Evolutionary conservation across 1,140 invertebrate genomes (phyloP), one percentile per base, ranked within the genome.

Genomic region (Pygmarrhopalites habei): DNA sequence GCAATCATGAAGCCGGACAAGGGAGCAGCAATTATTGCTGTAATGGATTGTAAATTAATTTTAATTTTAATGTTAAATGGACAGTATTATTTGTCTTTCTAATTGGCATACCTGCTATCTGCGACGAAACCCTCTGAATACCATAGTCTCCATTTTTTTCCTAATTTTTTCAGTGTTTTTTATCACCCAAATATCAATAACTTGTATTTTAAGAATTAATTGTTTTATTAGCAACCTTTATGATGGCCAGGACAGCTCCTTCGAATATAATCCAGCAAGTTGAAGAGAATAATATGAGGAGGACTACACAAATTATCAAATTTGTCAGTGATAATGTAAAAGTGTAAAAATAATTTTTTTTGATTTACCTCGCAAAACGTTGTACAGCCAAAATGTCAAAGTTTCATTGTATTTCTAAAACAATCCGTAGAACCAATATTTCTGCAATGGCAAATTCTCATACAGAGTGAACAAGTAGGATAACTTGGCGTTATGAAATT

Each of bases 1-100:
- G 19, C n/a, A 44, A 90, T 87, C 29, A 89, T 76, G 67, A 83
- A 72, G 39, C 88, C 88, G 3, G 86, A 87, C 1, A 89, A 74
- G 1, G 87, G 87, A 2, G 87, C 86, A 30, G 85, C 86, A 55
- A 89, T 86, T 82, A 89, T 88, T 12, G 85, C 86, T 1, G 86
- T 87, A 49, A 89, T 81, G 57, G 82, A 85, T 23, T 85, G 86
- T 71, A 5, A 7, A 15, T 35, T 35, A 7, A 15, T 7, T 35
- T 35, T 7, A 35, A 35, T 7, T 7, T 5, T 5, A 35, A 35
- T 35, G 15, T 35, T 15, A 35, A 35, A 15, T 35, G 32, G 15
- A 35, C 32, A 7, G 15, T 35, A 15, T 35, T 15, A 5, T 7
- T 35, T 35, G 32, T 35, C 32, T 35, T 35, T 35, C 5, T 7